Conservation (phyloP, 2,113 vertebrate genomes). For the Takifugu flavidus region DNA sequence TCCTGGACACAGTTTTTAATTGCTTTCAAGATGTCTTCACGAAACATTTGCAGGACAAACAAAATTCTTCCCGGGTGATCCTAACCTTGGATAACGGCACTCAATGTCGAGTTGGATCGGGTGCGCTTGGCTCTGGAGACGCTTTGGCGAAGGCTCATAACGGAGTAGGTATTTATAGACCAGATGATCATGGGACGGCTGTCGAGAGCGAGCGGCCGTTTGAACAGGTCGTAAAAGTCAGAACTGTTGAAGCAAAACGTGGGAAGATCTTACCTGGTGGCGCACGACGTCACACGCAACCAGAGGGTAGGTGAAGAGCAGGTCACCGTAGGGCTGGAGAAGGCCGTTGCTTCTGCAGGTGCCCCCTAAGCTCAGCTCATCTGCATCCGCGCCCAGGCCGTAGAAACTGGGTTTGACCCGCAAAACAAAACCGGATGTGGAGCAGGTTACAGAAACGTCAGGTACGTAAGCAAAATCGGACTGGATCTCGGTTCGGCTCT, state of each 20-base stretch:
- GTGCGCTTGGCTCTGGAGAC: constrained; percentile 17
- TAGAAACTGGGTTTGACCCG: constrained; percentile 64
- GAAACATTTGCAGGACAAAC: not conserved
- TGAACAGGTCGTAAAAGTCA: not conserved
- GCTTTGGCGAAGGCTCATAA: constrained; percentile 43
- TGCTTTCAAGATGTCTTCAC: no score
- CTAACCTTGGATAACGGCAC: constrained; percentile 68
- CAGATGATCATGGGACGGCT: constrained; percentile 48
- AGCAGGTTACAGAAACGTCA: constrained; percentile 65
- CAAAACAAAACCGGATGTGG: constrained; percentile 49
- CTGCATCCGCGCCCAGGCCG: constrained; percentile 45
- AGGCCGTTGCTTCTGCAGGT: constrained; percentile 65
- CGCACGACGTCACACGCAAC: constrained; percentile 54
- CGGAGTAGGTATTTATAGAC: constrained; percentile 64
- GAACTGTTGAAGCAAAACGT: not conserved
- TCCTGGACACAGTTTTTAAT: constrained; percentile 38
- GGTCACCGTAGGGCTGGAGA: constrained; percentile 48
- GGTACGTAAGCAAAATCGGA: constrained; percentile 21
- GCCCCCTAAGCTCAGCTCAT: constrained; percentile 59
- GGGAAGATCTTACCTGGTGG: constrained; percentile 40
- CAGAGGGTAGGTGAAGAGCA: constrained; percentile 67
- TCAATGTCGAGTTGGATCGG: constrained; percentile 54
- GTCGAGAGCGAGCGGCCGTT: not conserved
- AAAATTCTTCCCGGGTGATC: not conserved
- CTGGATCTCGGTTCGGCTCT: not conserved